Base-by-base conservation (phyloP, 1,140 invertebrate species). In the Drosophila sucinea region DNA sequence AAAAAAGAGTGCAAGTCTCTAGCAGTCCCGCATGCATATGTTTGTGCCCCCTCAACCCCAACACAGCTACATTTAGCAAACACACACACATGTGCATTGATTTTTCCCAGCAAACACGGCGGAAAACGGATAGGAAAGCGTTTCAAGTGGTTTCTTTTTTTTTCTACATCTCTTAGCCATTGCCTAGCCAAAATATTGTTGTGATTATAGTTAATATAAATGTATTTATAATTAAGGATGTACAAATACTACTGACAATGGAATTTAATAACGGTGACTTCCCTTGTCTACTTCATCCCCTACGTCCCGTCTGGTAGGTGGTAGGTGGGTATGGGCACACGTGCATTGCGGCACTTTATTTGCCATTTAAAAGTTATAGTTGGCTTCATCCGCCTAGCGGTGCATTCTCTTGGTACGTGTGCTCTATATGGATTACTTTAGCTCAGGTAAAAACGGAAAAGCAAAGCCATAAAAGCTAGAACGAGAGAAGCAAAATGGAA, bases 21-120 rank as follows among this genome's bases (percentile, higher is more conserved):
- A 11, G 35, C 4, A 33, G 32, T 33, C 17, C 40, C 56, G 38
- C 33, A 67, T 76, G 72, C 76, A 78, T 67, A 72, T 75, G 76
- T 75, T 78, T 75, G 67, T 54, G 60, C 44, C 44, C 68, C 57
- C 58, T 67, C 32, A 63, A 32, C 60, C 27, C 70, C 29, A 33
- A 40, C 60, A 67, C n/a, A 47, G 1, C 54, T 61, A 56, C 56
- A 69, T 40, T 11, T 11, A 10, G 66, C 58, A 40, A 35, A 32
- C 11, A 67, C 77, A 60, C 70, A 83, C 77, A 86, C 83, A 87
- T 68, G 56, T 70, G 67, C 81, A 85, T 86, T 86, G 83, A 86
- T 86, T 86, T 86, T 87, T 86, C 56, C 83, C 83, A 86, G 79
- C 77, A 74, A 51, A 51, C 44, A 51, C 44, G 8, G 7, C 67